Base-by-base conservation (phyloP, 2,888 invertebrate genomes). In the Myopa testacea region DNA sequence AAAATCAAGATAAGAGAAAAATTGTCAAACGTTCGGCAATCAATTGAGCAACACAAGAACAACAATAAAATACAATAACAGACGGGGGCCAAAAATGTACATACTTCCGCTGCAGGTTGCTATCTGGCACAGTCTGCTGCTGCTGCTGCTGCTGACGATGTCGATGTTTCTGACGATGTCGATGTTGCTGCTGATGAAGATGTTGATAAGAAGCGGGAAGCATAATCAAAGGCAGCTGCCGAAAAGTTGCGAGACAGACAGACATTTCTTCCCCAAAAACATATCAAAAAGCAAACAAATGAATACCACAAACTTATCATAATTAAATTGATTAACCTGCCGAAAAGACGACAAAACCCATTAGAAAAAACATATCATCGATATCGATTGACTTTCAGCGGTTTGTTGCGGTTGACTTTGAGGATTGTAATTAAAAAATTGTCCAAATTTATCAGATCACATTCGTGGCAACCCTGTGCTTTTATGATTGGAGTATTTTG, bases 261-360 rank as follows among this genome's bases (percentile, higher is more conserved):
- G 19, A 58, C 16, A 58, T 65, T 19, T 50, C 26, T 4, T 50
- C 52, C 7, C 19, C 19, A 0, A 52, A 12, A 58, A 60, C 37
- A 38, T 50, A 37, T 40, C 40, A 60, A 58, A n/a, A 14, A 34
- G 6, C 6, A 60, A 19, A 60, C 5, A 16, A 38, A 58, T n/a
- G 16, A n/a, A 10, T 58, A 37, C 37, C 58, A 50, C 26, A 69
- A 80, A 75, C 68, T 77, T 78, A 78, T 77, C 77, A 73, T 80
- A 80, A 80, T 80, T 80, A 77, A 80, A 75, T 80, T 78, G 80
- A 80, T 80, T 80, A 71, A 75, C 69, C 26, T 62, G 40, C n/a
- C 10, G 38, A 19, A 19, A 68, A 37, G 55, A 60, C 38, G 6
- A 69, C 60, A 12, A 75, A 50, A 68, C 34, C 58, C 16, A 26